A percentile compares a stretch with the other conserved stretches of the same genome.
Conservation (phyloP, 2,888 invertebrate species). For the Aplocera efformata region DNA sequence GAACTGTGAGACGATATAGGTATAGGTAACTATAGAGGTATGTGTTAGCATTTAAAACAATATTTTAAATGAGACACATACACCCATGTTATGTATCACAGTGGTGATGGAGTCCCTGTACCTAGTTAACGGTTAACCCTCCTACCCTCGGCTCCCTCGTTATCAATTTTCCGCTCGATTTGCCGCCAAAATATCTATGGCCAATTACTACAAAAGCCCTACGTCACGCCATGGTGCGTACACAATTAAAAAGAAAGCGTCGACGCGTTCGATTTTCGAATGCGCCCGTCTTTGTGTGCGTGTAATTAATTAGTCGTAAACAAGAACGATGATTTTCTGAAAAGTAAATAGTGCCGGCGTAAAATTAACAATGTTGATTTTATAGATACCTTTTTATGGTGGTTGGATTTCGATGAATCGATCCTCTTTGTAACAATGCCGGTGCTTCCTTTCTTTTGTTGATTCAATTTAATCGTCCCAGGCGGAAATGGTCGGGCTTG, state of each 20-base stretch:
- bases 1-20: too few relatives aligned
- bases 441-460: constrained; percentile 53
- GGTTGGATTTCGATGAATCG: constrained; percentile 41
- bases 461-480: constrained; percentile 43
- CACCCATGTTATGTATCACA: too few relatives aligned
- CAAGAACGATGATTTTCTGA: constrained; percentile 76
- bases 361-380: constrained; percentile 69
- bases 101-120: not conserved
- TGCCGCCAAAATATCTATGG: constrained; percentile 61
- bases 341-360: constrained; percentile 72
- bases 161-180: constrained; percentile 78
- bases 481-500: constrained; percentile 26
- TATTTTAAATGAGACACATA: too few relatives aligned
- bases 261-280: constrained; percentile 41
- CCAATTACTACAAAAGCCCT: constrained; percentile 53
- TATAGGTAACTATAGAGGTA: too few relatives aligned
- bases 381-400: constrained; percentile 47
- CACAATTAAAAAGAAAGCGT: constrained; percentile 62
- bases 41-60: too few relatives aligned
- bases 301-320: constrained; percentile 78
- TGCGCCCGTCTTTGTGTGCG: constrained; percentile 54
- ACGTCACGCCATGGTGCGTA: constrained; percentile 56
- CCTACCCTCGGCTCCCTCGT: constrained; percentile 47
- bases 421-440: constrained; percentile 42
- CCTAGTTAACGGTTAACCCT: constrained; percentile 6